Evolutionary conservation across 1,140 invertebrate species (phyloP).

Genomic region (Acromyrmex echinatior): DNA sequence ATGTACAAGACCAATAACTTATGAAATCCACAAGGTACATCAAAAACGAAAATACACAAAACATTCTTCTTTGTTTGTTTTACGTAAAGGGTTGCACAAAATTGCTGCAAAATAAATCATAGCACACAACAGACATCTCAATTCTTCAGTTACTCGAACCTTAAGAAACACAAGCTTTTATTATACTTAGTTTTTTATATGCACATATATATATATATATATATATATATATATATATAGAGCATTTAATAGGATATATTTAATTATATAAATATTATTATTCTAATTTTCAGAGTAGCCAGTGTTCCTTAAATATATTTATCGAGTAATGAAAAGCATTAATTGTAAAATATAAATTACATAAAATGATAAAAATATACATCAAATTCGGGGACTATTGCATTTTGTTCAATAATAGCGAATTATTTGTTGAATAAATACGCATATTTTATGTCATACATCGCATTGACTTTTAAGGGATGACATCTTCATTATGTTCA

Average conservation of each 20-base stretch:
- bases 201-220: neutral
- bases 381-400: neutral
- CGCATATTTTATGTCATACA: neutral
- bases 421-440: slow-evolving; percentile 23
- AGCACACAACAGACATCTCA: neutral
- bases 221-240: neutral
- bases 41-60: slow-evolving; percentile 30
- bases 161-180: slow-evolving; percentile 25
- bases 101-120: slow-evolving; percentile 13
- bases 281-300: neutral
- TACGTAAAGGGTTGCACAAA: neutral
- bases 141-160: neutral
- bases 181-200: neutral
- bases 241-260: neutral
- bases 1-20: neutral
- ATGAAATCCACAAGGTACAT: slow-evolving; percentile 3
- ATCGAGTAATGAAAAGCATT: neutral
- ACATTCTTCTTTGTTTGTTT: slow-evolving; percentile 6
- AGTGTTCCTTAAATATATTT: slow-evolving; percentile 10
- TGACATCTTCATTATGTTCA: neutral
- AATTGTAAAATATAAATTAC: neutral
- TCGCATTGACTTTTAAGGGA: neutral
- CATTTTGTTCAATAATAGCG: neutral
- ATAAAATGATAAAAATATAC: neutral
- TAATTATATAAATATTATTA: neutral